These are phyloP conservation scores for Muscicapa adusta DNA, from an alignment of 2,113 vertebrate species.

Conservation along the genomic window DNA sequence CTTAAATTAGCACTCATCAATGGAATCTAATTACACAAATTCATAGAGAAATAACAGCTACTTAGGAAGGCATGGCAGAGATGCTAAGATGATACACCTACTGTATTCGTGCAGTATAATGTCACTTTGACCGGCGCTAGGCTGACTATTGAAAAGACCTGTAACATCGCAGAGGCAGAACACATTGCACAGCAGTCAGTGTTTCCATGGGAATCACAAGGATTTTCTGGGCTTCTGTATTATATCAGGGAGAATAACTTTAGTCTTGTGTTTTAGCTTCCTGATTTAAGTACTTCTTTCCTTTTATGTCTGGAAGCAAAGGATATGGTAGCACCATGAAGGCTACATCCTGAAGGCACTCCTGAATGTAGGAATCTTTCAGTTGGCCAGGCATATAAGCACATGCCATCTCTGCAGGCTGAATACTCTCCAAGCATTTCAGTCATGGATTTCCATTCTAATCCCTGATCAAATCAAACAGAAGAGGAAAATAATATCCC, in stretches of 20 bases:
- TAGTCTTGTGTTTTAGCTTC: neutral
- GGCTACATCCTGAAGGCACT: neutral
- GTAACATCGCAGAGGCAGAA: neutral
- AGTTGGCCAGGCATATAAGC: neutral
- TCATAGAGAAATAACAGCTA: neutral
- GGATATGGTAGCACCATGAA: neutral
- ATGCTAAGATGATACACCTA: neutral
- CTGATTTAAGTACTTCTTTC: neutral
- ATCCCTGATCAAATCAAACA: neutral
- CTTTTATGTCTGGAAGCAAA: neutral
- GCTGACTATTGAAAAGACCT: neutral
- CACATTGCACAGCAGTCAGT: neutral
- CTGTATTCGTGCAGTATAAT: neutral
- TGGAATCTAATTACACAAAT: neutral
- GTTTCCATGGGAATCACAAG: conserved; percentile 11
- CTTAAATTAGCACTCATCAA: neutral
- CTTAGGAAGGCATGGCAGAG: neutral
- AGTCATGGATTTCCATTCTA: neutral
- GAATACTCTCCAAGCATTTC: neutral
- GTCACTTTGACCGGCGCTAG: neutral
- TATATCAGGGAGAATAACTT: neutral
- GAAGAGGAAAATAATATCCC: neutral
- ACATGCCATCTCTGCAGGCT: neutral
- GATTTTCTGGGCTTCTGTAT: neutral
- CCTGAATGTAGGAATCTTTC: neutral